Evolutionary conservation across 2,113 vertebrate species (phyloP), one percentile per base, ranked within the genome.

Genomic region (Burhinus oedicnemus): DNA sequence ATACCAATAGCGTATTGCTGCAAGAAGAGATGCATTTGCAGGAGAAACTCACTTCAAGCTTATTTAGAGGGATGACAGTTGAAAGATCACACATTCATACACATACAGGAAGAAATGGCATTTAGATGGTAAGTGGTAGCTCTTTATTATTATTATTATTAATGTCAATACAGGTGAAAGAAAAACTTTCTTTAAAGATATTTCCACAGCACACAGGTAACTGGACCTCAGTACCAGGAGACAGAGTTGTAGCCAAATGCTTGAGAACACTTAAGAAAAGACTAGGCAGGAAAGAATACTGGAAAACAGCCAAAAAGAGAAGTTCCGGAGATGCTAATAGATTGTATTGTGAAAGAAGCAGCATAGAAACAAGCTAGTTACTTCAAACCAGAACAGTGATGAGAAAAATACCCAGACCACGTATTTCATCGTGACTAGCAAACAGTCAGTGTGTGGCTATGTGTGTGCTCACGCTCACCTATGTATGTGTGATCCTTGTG

Each of bases 401-500:
- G 32, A 77, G 22, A n/a, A 42, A 34, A 68, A 42, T 58, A 20
- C 8, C 15, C 17, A 42, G 54, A n/a, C 3, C 5, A 18, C n/a
- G 29, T 42, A 18, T 61, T 70, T 60, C 13, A 23, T 2, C 3
- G 2, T 62, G 70, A 15, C 13, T 0, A 32, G 12, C 42, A 12
- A 69, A 10, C 13, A 22, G 45, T 14, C 3, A 4, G 22, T 17
- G 21, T 27, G 25, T n/a, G 30, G 71, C 19, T 30, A 27, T 3
- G 15, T 5, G 19, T 21, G 22, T 38, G 11, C 38, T 89, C 36
- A 21, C 2, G 2, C 15, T 54, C 12, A 2, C 12, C 30, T 40
- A 1, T n/a, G 29, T 44, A 9, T 0, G 0, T 21, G n/a, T 14
- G 32, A 13, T 60, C 12, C 29, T 65, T 0, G 0, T 22, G 36